Base-by-base conservation (phyloP, 2,113 vertebrate genomes). In the Leptobrachium leishanense region DNA sequence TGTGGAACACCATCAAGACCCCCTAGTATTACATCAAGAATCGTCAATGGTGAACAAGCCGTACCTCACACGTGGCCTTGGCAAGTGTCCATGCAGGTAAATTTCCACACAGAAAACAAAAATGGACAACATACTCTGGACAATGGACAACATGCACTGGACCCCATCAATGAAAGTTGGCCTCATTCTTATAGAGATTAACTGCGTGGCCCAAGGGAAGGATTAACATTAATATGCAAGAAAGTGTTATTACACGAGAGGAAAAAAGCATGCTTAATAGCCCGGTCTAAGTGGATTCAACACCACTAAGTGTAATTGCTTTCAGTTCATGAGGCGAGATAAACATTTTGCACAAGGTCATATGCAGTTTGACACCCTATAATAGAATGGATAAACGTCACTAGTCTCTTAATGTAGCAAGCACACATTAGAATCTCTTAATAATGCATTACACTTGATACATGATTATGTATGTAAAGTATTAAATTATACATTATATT, bases 51-150 rank as follows among this genome's bases (percentile, higher is more conserved):
- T 53, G 92, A 92, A 72, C 63, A 68, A 12, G 92, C 92, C 81
- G 85, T 1, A 70, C 81, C 91, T 6, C 88, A 93, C 84, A 92
- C 91, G 72, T 94, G 92, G 90, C 92, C 89, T 66, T 93, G 92
- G 91, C 92, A 94, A 71, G 92, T 92, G 72, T 93, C 92, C 85
- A 91, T 93, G 91, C 91, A 93, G 90, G 91, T 92, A 86, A 68
- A 39, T 20, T 54, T 62, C 20, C 20, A 3, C 10, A 2, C 64
- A 41, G 41, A 40, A 31, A 6, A 1, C 2, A n/a, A 31, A n/a
- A 67, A 41, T 5, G 50, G 46, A 43, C n/a, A 31, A n/a, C n/a
- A 31, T 2, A n/a, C 68, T 43, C 42, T 2, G 13, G n/a, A n/a
- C n/a, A n/a, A 46, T 46, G 44, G 44, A 46, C 44, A 46, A 5